Evolutionary conservation across 2,113 vertebrate species (phyloP).

Genomic region (Chaetops frenatus): DNA sequence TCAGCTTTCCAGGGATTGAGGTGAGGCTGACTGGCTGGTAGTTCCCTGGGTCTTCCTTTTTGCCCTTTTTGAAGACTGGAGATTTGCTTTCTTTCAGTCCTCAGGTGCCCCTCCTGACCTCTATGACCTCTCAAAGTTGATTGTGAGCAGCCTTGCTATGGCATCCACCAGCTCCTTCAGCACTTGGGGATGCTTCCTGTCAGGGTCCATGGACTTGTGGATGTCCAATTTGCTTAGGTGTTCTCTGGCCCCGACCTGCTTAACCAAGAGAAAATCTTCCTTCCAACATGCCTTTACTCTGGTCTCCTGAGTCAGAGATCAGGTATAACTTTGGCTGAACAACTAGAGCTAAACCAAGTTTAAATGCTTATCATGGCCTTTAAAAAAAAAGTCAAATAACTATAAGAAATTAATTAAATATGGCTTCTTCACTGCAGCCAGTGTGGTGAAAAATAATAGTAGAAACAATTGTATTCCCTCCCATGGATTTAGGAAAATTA

Average conservation of each 20-base stretch:
- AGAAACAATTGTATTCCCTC: conserved; percentile 60
- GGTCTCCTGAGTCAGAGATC: neutral
- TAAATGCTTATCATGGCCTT: conserved; percentile 34
- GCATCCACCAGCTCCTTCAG: neutral
- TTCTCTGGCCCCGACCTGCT: neutral
- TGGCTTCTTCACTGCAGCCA: conserved; percentile 36
- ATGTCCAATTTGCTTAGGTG: neutral
- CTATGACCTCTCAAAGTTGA: neutral
- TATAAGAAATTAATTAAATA: conserved; percentile 65
- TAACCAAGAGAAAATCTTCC: neutral
- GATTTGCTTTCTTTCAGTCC: neutral
- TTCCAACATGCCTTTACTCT: neutral
- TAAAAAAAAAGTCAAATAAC: conserved; percentile 32
- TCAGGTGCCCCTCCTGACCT: neutral
- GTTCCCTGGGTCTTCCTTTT: neutral
- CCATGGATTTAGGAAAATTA: conserved; percentile 67
- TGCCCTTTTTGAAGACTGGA: neutral
- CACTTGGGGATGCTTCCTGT: neutral
- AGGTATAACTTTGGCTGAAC: neutral
- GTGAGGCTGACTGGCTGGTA: neutral
- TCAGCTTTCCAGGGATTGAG: neutral
- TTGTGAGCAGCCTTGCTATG: neutral
- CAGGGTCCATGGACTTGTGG: neutral
- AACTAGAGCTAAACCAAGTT: conserved; percentile 59
- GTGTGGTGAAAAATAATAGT: conserved; percentile 59